Base-by-base conservation (phyloP, 2,888 invertebrate species). In the Pyrrhosoma nymphula region DNA sequence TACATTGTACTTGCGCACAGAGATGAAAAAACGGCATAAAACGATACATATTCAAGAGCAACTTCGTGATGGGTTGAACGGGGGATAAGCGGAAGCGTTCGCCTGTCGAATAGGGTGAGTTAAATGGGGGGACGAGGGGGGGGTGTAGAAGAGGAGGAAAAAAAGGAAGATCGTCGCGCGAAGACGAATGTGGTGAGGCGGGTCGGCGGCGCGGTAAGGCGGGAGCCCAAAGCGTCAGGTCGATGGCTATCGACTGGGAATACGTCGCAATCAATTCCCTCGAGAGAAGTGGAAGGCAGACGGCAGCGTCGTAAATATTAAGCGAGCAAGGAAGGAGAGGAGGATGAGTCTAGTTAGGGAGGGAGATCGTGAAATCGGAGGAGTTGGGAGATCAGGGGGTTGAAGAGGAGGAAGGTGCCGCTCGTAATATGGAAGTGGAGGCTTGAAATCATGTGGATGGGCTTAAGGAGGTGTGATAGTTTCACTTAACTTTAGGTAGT, bases 181-280 rank as follows among this genome's bases (percentile, higher is more conserved):
- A 75, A 75, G 75, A 75, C 75, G 75, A 30, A 75, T n/a, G 30
- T 10, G 30, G 30, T 18, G 75, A 75, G 4, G 75, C 75, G 30
- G 26, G 12, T n/a, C 8, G 30, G 75, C 20, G 30, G 10, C 30
- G 75, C n/a, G n/a, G n/a, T n/a, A n/a, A n/a, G n/a, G n/a, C n/a
- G n/a, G n/a, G n/a, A n/a, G n/a, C n/a, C n/a, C n/a, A n/a, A n/a
- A n/a, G n/a, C n/a, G n/a, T n/a, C 75, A 75, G 75, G 30, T 75
- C 75, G 75, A 75, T 75, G 75, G 75, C 30, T 75, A 75, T 75
- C 75, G 75, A 75, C n/a, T n/a, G n/a, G n/a, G n/a, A n/a, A n/a
- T 30, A 30, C 75, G 75, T 75, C 75, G 75, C 75, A 75, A 75
- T 75, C 75, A 75, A 75, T 75, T 75, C 75, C 10, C 56, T 75